A percentile compares a stretch with the other conserved stretches of the same genome.
phyloP scores from a whole-genome alignment of 2,113 vertebrate species.

The Cathartes aura region DNA sequence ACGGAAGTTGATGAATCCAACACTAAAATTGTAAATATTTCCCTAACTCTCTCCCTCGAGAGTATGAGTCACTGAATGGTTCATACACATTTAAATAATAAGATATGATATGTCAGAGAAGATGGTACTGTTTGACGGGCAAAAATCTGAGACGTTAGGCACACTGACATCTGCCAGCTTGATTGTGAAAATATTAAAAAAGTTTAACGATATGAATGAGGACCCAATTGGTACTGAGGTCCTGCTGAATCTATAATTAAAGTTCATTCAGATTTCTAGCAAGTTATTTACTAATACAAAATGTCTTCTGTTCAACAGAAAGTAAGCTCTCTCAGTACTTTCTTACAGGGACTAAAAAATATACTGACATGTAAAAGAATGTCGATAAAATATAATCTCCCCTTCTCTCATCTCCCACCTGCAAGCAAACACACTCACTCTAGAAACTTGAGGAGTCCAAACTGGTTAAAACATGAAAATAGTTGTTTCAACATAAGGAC shows the following conservation, averaged over 20 bases:
- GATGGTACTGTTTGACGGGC: not conserved
- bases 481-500: not conserved
- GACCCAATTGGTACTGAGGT: not conserved
- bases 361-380: not conserved
- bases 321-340: not conserved
- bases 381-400: not conserved
- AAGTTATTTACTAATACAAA: not conserved
- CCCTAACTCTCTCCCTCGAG: not conserved
- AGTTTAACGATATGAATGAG: fast-evolving
- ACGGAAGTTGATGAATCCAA: not conserved
- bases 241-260: not conserved
- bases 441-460: not conserved
- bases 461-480: not conserved
- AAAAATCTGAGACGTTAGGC: not conserved
- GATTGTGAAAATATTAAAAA: not conserved
- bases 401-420: not conserved
- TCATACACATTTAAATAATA: not conserved
- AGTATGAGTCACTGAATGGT: not conserved
- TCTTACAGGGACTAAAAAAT: not conserved
- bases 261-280: not conserved
- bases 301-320: not conserved
- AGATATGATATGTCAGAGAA: not conserved
- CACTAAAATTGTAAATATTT: not conserved
- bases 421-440: not conserved
- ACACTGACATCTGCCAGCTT: not conserved